These are phyloP conservation scores for Platycheirus albimanus DNA, from an alignment of 2,888 invertebrate species.

Conservation along the genomic window DNA sequence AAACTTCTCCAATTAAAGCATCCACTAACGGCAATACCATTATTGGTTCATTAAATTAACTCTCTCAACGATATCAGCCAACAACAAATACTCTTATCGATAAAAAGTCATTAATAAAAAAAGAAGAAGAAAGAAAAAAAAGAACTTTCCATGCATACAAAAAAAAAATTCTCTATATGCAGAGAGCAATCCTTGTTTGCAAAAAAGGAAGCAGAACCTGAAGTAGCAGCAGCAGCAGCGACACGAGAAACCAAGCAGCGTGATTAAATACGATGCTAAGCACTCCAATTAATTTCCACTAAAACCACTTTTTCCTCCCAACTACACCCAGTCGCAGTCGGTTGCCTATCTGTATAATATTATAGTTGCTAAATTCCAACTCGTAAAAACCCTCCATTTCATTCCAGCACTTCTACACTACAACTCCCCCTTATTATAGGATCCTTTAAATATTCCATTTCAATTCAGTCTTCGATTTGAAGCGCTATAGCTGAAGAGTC, in stretches of 20 bases:
- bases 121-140: slow-evolving; percentile 9
- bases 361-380: slow-evolving; percentile 11
- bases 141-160: background rate
- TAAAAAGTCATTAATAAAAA: slow-evolving; percentile 45
- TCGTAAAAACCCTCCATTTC: slow-evolving; percentile 8
- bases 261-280: slow-evolving; percentile 70
- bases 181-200: slow-evolving; percentile 15
- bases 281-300: slow-evolving; percentile 69
- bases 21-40: slow-evolving; percentile 32
- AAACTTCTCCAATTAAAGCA: slow-evolving; percentile 35
- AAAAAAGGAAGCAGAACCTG: slow-evolving; percentile 3
- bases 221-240: slow-evolving; percentile 24
- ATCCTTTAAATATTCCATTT: slow-evolving; percentile 54
- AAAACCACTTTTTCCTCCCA: slow-evolving; percentile 61
- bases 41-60: slow-evolving; percentile 43
- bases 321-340: slow-evolving; percentile 2
- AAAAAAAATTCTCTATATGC: slow-evolving; percentile 10
- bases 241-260: slow-evolving; percentile 40
- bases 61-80: slow-evolving; percentile 12
- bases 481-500: background rate
- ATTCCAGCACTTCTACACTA: slow-evolving; percentile 1
- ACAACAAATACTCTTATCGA: slow-evolving; percentile 53
- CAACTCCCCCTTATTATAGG: slow-evolving; percentile 14
- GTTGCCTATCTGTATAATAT: slow-evolving; percentile 14
- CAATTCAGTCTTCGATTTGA: slow-evolving; percentile 47